A percentile compares a stretch with the other conserved stretches of the same genome.
phyloP scores from a whole-genome alignment of 2,113 vertebrate species.

The Lampris megalopsis region DNA sequence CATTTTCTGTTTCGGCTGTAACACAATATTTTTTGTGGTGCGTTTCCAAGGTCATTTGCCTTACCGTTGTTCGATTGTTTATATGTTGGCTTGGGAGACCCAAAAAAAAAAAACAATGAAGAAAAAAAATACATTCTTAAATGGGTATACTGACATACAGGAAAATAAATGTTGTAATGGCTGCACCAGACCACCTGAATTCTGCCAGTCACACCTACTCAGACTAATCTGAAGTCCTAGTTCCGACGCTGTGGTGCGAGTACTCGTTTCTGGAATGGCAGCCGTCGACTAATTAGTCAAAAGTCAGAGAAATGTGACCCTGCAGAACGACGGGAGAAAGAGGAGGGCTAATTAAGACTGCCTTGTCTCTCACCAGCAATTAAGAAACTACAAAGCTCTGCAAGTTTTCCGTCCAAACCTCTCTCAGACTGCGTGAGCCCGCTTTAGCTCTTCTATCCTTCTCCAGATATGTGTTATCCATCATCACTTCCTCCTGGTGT shows the following conservation, averaged over 20 bases:
- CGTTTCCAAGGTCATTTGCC: slow-evolving; percentile 46
- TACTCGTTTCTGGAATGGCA: slow-evolving; percentile 47
- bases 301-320: slow-evolving; percentile 69
- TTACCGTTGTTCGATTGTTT: slow-evolving; percentile 30
- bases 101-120: too few relatives aligned
- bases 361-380: slow-evolving; percentile 74
- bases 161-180: slow-evolving; percentile 33
- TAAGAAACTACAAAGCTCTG: slow-evolving; percentile 77
- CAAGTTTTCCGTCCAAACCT: slow-evolving; percentile 63
- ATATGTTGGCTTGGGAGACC: background rate
- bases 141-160: slow-evolving; percentile 53
- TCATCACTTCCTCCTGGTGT: slow-evolving; percentile 44
- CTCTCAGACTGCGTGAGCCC: slow-evolving; percentile 41
- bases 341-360: slow-evolving; percentile 74
- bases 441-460: slow-evolving; percentile 64
- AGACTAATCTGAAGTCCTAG: slow-evolving; percentile 8
- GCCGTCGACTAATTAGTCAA: slow-evolving; percentile 74
- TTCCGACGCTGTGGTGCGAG: slow-evolving; percentile 49
- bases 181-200: slow-evolving; percentile 48
- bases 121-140: slow-evolving; percentile 27
- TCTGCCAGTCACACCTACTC: slow-evolving; percentile 18
- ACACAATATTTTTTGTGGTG: slow-evolving; percentile 61
- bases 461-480: slow-evolving; percentile 62
- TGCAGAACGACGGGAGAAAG: slow-evolving; percentile 62
- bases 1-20: slow-evolving; percentile 74